phyloP scores from a whole-genome alignment of 1,140 invertebrate species.

The Papilio machaon region DNA sequence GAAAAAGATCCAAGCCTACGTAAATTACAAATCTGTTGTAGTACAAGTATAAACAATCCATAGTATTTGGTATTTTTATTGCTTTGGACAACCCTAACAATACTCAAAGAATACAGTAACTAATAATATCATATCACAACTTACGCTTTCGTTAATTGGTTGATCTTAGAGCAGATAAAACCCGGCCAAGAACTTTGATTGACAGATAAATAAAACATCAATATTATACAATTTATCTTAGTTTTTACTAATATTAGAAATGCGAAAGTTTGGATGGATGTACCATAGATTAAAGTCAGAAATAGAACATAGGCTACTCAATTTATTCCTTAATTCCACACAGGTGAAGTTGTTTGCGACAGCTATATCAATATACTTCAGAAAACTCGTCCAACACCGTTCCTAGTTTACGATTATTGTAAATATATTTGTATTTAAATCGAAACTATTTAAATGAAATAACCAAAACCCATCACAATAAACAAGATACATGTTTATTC shows the following conservation, averaged over 20 bases:
- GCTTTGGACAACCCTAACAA: background rate
- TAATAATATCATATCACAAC: conserved; percentile 15
- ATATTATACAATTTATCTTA: background rate
- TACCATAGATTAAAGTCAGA: no score
- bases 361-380: no score
- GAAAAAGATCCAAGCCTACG: no score
- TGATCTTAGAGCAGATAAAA: conserved; percentile 6
- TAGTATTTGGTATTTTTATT: no score
- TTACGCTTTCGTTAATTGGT: conserved; percentile 27
- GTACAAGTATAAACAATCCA: no score
- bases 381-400: no score
- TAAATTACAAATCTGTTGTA: no score
- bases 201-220: conserved; percentile 21
- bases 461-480: conserved; percentile 2
- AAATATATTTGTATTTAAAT: background rate
- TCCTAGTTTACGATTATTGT: no score
- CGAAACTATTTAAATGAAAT: background rate
- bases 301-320: no score
- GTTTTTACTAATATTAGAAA: background rate
- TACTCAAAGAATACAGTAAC: background rate
- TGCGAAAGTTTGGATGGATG: no score
- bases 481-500: conserved; percentile 27
- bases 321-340: no score
- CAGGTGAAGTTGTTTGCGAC: no score
- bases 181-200: conserved; percentile 5